Evolutionary conservation across 1,140 invertebrate genomes (phyloP).

Genomic region (Drosophila tani): DNA sequence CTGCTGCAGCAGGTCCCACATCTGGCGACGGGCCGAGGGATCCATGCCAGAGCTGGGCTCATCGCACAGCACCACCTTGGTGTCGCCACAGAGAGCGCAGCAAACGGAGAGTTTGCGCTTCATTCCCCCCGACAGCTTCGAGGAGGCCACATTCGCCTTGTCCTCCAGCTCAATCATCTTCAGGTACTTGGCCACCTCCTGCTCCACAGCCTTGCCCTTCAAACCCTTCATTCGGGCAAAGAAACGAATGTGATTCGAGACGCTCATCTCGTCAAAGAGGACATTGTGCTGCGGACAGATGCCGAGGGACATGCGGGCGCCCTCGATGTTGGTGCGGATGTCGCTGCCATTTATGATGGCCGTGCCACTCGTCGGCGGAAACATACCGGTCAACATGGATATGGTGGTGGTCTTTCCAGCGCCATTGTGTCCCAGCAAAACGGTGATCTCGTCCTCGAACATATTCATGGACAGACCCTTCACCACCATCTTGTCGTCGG

Average conservation of each 20-base stretch:
- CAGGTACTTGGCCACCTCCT: conserved; percentile 88
- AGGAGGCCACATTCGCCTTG: conserved; percentile 86
- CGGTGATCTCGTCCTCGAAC: conserved; percentile 88
- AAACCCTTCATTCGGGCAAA: conserved; percentile 91
- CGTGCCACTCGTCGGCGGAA: conserved; percentile 89
- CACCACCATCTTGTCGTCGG: conserved; percentile 89
- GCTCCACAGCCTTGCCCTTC: conserved; percentile 86
- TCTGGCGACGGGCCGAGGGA: conserved; percentile 93
- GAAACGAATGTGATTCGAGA: conserved; percentile 95
- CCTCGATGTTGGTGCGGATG: conserved; percentile 87
- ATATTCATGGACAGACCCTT: conserved; percentile 90
- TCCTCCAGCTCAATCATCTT: conserved; percentile 89
- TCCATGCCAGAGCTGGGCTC: conserved; percentile 98
- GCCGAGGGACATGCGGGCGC: conserved; percentile 90
- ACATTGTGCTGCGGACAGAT: conserved; percentile 98
- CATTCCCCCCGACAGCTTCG: conserved; percentile 93
- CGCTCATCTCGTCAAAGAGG: conserved; percentile 95
- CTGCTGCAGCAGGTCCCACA: conserved; percentile 93
- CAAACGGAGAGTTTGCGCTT: conserved; percentile 91
- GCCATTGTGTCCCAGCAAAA: conserved; percentile 92
- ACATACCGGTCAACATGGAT: conserved; percentile 92
- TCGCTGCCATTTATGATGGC: conserved; percentile 89
- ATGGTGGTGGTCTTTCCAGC: conserved; percentile 91
- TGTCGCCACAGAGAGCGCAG: conserved; percentile 90
- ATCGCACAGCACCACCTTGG: conserved; percentile 92